Base-by-base conservation (phyloP, 2,888 invertebrate genomes). In the Apamea monoglypha region DNA sequence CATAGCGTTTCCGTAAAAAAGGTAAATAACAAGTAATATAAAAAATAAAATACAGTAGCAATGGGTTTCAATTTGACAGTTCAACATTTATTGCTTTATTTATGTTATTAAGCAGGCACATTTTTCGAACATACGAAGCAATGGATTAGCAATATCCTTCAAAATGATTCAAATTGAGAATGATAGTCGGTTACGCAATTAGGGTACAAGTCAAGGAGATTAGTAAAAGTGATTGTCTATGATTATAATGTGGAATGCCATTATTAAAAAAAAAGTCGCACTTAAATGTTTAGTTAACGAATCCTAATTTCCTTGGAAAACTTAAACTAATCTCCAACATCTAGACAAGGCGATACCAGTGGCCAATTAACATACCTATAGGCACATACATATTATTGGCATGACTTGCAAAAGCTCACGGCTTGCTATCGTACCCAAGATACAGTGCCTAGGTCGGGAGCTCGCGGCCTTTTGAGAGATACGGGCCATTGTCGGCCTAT, bases 401-500 rank as follows among this genome's bases (percentile, higher is more conserved):
- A 78, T 86, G 76, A 74, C 80, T 82, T 84, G 89, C 83, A 87
- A 86, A 87, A 89, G 89, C 86, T 88, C 85, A 87, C 64, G 88
- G 89, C 88, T 84, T 88, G 87, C 88, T 84, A 80, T 78, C 80
- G 74, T 76, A 86, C 63, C 78, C 79, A 85, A 89, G 89, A 83
- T 88, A 87, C 90, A 91, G 90, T 90, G 90, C 90, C 90, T 86
- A 89, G 93, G 92, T 92, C 91, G 92, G 92, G 92, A 92, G 92
- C 93, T 91, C 90, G 91, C 91, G 92, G 94, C 92, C 92, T 93
- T 92, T 94, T 91, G 91, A 90, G 91, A 94, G 94, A 93, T 93
- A 93, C 92, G 90, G 91, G 92, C 92, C 91, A 94, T 95, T 94
- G 95, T 95, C 87, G 90, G 90, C 76, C 91, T 91, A 94, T 95